Evolutionary conservation across 1,140 invertebrate genomes (phyloP).

Genomic region (Magallana ariakensis): DNA sequence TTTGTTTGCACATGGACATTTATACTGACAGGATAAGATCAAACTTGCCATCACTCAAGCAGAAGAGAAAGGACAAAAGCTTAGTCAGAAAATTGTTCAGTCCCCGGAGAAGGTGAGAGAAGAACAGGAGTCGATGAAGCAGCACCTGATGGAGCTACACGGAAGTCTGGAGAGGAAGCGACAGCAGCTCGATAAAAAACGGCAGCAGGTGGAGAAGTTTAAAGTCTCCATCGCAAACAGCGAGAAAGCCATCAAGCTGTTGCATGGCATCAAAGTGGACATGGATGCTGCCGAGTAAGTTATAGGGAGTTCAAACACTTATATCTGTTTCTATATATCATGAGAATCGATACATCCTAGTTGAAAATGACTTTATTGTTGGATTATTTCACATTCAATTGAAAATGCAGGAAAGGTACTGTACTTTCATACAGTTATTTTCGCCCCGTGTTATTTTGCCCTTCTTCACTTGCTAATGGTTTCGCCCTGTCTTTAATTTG

Average conservation of each 20-base stretch:
- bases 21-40: not conserved
- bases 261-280: constrained; percentile 59
- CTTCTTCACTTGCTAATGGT: too few species aligned
- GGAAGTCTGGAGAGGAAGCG: constrained; percentile 55
- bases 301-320: not conserved
- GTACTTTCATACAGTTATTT: too few species aligned
- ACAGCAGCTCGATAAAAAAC: constrained; percentile 53
- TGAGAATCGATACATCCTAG: too few species aligned
- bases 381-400: too few species aligned
- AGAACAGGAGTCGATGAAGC: constrained; percentile 64
- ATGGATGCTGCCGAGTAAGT: constrained; percentile 63
- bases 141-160: constrained; percentile 58
- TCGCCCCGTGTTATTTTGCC: too few species aligned
- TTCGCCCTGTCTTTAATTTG: too few species aligned
- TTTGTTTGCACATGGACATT: too few species aligned
- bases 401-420: too few species aligned
- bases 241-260: constrained; percentile 59
- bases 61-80: constrained; percentile 64
- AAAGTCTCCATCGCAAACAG: constrained; percentile 42
- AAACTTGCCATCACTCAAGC: not conserved
- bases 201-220: constrained; percentile 50
- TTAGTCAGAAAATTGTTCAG: constrained; percentile 70
- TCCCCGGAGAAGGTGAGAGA: constrained; percentile 67
- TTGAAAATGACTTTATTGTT: too few species aligned
- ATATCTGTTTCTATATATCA: too few species aligned